Base-by-base conservation (phyloP, 1,140 invertebrate genomes). In the Dreissena rostriformis region DNA sequence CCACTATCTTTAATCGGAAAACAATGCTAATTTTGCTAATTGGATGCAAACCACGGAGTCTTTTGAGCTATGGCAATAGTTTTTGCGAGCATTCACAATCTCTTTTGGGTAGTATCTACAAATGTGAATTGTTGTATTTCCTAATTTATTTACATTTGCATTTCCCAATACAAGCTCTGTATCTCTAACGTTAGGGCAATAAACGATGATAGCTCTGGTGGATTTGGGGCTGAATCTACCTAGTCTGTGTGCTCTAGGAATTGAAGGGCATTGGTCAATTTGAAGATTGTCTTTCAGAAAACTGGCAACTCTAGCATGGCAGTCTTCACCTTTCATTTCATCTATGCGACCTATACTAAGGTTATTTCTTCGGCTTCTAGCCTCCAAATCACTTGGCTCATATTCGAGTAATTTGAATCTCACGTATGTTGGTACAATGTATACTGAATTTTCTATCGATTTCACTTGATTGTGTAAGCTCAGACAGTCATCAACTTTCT, bases 381-480 rank as follows among this genome's bases (percentile, higher is more conserved):
- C 75, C 14, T 77, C 55, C 2, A 63, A 19, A 66, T 77, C 75
- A 19, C 65, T 49, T 29, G 75, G 39, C 53, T 77, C 65, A n/a
- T 77, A 77, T 66, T 77, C 57, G 19, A 77, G 24, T 12, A 63
- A 19, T 77, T 22, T 49, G 4, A 66, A 57, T 51, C 63, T 77
- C 11, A 49, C 61, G 0, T 65, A 51, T 77, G 61, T 49, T 26
- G 28, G n/a, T n/a, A n/a, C n/a, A n/a, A n/a, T n/a, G 57, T 70
- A 17, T 67, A 51, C 73, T 76, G 15, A 75, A 72, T 88, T 83
- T 90, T 93, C 70, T 10, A 72, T 8, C 1, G 7, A 29, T n/a
- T 72, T 52, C n/a, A 72, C 49, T 72, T 52, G 6, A 10, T 19
- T 72, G 53, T 72, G 29, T n/a, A 72, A 52, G 53, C 26, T 10